Conservation (phyloP, 2,888 invertebrate genomes). For the Agrochola macilenta region DNA sequence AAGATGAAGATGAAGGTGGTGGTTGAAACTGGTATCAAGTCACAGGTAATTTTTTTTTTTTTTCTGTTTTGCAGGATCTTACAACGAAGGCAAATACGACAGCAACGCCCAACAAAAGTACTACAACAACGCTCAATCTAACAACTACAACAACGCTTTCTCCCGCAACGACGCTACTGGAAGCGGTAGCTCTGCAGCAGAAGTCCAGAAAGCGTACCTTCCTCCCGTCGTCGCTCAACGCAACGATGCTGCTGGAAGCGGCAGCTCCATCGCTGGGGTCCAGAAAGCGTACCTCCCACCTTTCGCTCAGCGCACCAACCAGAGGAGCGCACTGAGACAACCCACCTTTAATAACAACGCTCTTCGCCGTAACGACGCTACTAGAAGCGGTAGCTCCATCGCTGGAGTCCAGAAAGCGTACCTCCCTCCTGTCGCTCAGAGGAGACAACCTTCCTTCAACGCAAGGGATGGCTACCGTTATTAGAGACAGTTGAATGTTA, state of each 20-base stretch:
- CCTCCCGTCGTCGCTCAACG: slow-evolving; percentile 62
- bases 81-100: slow-evolving; percentile 82
- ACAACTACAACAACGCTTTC: slow-evolving; percentile 28
- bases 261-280: slow-evolving; percentile 4
- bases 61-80: slow-evolving; percentile 76
- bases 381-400: background rate
- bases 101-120: slow-evolving; percentile 61
- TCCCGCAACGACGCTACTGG: background rate
- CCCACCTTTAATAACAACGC: slow-evolving; percentile 56
- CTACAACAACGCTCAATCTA: slow-evolving; percentile 61
- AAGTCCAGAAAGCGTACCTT: slow-evolving; percentile 74
- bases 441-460: slow-evolving; percentile 16
- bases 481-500: slow-evolving; percentile 46
- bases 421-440: slow-evolving; percentile 73
- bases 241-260: background rate
- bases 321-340: slow-evolving; percentile 42
- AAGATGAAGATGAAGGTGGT: background rate
- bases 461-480: background rate
- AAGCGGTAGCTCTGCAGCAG: background rate
- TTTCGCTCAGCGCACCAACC: slow-evolving; percentile 50
- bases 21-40: background rate
- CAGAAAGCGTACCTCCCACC: slow-evolving; percentile 79
- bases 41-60: background rate
- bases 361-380: slow-evolving; percentile 3
- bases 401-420: slow-evolving; percentile 72